phyloP scores from a whole-genome alignment of 2,888 invertebrate genomes.

The Mycalesis mineus region DNA sequence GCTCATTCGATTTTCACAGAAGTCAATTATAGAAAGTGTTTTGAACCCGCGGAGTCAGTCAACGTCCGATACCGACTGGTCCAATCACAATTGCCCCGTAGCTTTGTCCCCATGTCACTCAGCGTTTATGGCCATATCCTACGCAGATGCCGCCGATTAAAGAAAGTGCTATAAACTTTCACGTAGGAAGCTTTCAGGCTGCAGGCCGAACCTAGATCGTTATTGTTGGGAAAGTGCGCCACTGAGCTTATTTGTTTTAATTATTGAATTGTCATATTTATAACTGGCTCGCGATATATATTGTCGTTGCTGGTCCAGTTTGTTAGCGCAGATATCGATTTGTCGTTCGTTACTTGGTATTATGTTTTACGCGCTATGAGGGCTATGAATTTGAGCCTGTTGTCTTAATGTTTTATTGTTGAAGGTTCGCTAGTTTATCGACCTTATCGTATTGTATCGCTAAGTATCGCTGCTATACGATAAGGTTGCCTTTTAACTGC shows the following conservation, averaged over 20 bases:
- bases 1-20: neutral
- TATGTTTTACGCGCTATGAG: neutral
- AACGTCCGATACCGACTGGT: neutral
- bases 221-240: conserved; percentile 47
- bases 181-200: conserved; percentile 44
- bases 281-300: neutral
- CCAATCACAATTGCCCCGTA: neutral
- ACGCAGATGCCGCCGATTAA: conserved; percentile 29
- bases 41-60: neutral
- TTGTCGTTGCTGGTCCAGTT: neutral
- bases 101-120: conserved; percentile 11
- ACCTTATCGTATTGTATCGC: no score
- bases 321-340: neutral
- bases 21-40: neutral
- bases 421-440: no score
- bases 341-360: neutral
- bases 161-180: conserved; percentile 47
- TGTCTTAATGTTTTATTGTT: no score
- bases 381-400: no score
- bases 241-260: conserved; percentile 29
- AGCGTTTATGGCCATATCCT: conserved; percentile 9
- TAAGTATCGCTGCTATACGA: no score
- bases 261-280: conserved; percentile 18
- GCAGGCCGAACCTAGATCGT: conserved; percentile 36
- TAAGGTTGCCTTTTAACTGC: no score